phyloP scores from a whole-genome alignment of 2,113 vertebrate species.

The Grantiella picta region DNA sequence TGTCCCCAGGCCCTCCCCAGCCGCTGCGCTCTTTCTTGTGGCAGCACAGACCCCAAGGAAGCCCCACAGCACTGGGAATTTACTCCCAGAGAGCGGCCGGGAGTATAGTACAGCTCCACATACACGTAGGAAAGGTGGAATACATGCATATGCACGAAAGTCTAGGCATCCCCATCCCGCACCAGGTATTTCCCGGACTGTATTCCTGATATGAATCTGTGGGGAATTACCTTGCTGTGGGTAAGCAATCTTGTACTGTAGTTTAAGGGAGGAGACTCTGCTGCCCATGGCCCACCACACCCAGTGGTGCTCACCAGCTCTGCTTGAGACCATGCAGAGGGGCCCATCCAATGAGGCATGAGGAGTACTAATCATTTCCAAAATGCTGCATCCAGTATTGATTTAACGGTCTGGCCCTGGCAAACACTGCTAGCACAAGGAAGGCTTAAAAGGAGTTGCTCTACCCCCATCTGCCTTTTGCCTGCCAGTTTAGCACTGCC shows the following conservation, averaged over 20 bases:
- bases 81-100: accelerated
- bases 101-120: not conserved
- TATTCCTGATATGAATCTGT: not conserved
- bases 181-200: not conserved
- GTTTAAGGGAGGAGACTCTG: not conserved
- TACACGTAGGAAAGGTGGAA: not conserved
- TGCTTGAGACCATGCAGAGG: not conserved
- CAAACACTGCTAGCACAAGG: constrained; percentile 26
- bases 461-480: constrained; percentile 47
- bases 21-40: not conserved
- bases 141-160: accelerated
- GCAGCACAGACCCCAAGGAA: not conserved
- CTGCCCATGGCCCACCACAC: not conserved
- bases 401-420: constrained; percentile 41
- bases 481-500: not conserved
- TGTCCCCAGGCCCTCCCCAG: not conserved
- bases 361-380: not conserved
- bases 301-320: not conserved
- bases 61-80: not conserved
- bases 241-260: not conserved
- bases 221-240: not conserved
- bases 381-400: constrained; percentile 17
- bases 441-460: constrained; percentile 25
- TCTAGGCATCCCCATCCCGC: accelerated
- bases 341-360: not conserved